A percentile compares a stretch with the other conserved stretches of the same genome.
These are phyloP conservation scores for Girardinichthys multiradiatus DNA, from an alignment of 2,113 vertebrate species.

Conservation along the genomic window DNA sequence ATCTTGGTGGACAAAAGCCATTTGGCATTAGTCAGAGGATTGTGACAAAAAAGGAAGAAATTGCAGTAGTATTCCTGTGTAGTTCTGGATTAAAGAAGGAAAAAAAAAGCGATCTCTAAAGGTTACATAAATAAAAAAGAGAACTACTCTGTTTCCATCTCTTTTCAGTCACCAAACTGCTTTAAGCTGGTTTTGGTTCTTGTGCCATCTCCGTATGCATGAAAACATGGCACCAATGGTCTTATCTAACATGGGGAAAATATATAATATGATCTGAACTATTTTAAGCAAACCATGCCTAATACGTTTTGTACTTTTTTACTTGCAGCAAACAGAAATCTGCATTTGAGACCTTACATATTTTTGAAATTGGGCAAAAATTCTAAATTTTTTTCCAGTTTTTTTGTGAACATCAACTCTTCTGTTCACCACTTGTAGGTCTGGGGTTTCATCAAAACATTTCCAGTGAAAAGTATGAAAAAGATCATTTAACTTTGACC, in stretches of 20 bases:
- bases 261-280: not conserved
- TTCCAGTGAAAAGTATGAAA: not conserved
- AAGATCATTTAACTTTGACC: not conserved
- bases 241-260: too few relatives aligned
- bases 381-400: not conserved
- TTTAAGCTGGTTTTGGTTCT: not conserved
- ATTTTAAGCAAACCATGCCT: not conserved
- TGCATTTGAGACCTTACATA: not conserved
- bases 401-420: not conserved
- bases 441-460: not conserved
- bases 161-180: too few relatives aligned
- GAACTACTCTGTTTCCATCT: too few relatives aligned
- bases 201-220: not conserved
- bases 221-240: not conserved
- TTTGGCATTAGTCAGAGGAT: not conserved
- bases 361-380: too few relatives aligned
- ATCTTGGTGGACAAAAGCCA: not conserved
- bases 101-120: not conserved
- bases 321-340: not conserved
- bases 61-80: not conserved
- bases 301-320: not conserved
- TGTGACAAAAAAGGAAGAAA: not conserved
- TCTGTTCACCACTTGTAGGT: not conserved
- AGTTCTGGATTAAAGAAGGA: not conserved
- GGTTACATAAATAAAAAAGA: not conserved